Conservation (phyloP, 2,797 vertebrate species). For the Rallus crepitans region DNA sequence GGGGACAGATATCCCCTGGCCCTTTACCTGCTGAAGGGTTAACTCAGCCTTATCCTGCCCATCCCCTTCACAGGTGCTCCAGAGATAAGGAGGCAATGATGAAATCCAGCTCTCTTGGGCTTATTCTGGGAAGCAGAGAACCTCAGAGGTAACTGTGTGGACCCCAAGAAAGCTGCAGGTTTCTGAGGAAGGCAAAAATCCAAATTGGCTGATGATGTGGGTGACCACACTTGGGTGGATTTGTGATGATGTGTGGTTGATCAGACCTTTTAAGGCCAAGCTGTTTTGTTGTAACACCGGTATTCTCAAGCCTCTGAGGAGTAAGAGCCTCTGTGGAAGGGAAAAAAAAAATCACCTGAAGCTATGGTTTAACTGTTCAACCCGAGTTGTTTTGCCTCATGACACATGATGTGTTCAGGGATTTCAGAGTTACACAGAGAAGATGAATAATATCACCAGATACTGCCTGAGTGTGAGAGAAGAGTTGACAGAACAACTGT, state of each 20-base stretch:
- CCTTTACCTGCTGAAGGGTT: not conserved
- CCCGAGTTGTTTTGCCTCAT: not conserved
- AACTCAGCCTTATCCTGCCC: not conserved
- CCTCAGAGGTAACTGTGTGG: not conserved
- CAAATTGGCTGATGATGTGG: fast-evolving
- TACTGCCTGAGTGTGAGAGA: not conserved
- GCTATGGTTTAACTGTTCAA: not conserved
- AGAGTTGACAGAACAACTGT: not conserved
- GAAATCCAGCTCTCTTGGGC: not conserved
- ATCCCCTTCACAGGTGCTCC: not conserved
- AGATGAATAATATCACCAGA: not conserved
- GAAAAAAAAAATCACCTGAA: not conserved
- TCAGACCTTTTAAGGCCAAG: not conserved
- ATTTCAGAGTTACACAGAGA: not conserved
- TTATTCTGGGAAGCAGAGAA: not conserved
- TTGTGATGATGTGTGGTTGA: not conserved
- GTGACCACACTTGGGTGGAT: not conserved
- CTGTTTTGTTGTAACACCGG: not conserved
- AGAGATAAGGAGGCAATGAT: not conserved
- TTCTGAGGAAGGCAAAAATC: not conserved
- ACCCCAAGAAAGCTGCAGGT: not conserved
- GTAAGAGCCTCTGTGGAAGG: not conserved
- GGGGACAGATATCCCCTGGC: fast-evolving
- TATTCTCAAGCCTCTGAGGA: not conserved
- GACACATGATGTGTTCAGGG: not conserved